Conservation (phyloP, 1,140 invertebrate genomes). For the Stegodyphus dumicola region DNA sequence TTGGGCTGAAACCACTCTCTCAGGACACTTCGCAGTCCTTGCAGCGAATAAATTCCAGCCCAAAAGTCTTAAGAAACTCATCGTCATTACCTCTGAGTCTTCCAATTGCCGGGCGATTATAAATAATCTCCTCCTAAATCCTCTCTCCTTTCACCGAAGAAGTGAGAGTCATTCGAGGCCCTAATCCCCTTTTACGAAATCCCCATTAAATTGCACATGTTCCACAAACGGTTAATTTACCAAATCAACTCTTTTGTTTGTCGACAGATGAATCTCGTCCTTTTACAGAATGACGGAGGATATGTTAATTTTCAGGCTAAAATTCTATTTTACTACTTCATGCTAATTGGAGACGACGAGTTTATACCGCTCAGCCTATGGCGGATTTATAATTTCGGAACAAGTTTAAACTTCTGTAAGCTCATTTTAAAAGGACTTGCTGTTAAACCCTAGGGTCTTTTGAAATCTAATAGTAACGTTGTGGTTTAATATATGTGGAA, state of each 20-base stretch:
- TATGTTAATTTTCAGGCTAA: not conserved
- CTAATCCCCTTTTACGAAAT: conserved; percentile 24
- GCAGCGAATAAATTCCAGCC: conserved; percentile 40
- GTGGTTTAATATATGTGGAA: too few species aligned
- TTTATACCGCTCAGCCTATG: not conserved
- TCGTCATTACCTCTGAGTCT: conserved; percentile 29
- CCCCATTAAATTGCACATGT: conserved; percentile 36
- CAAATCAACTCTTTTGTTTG: conserved; percentile 40
- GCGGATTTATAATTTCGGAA: not conserved
- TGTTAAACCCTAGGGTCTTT: too few species aligned
- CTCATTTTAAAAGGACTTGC: too few species aligned
- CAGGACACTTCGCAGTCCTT: not conserved
- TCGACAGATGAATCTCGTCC: not conserved
- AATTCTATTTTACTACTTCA: not conserved
- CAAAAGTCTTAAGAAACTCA: conserved; percentile 17
- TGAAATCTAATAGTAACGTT: too few species aligned
- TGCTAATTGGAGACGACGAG: not conserved
- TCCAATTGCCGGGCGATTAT: conserved; percentile 40
- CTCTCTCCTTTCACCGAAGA: conserved; percentile 11
- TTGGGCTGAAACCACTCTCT: conserved; percentile 17
- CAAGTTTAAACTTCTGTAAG: too few species aligned
- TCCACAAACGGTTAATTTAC: conserved; percentile 31
- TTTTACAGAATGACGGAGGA: not conserved
- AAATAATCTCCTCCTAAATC: conserved; percentile 32
- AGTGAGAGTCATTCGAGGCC: not conserved